Evolutionary conservation across 2,888 invertebrate genomes (phyloP), one percentile per base, ranked within the genome.

Genomic region (Ophion obscuratus): DNA sequence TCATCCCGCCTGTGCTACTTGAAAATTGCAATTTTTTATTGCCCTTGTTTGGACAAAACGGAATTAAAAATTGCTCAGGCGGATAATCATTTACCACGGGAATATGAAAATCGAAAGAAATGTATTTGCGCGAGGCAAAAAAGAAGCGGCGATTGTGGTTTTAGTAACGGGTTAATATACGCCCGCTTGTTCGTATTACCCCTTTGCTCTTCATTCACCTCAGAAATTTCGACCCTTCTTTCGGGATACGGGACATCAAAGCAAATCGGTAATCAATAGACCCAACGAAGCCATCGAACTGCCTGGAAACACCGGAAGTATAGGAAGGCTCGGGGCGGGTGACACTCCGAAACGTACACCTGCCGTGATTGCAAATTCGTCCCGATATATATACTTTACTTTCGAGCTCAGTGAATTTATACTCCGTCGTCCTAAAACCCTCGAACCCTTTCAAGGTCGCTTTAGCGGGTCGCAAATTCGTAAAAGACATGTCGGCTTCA

Each of bases 191-290:
- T 47, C 11, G 27, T 70, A 17, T 11, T 1, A 20, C n/a, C 36
- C 20, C 24, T 61, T 61, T 24, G 44, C n/a, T 64, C 62, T 61
- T 31, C 2, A 36, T 20, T 31, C 44, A 20, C 53, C 71, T 47
- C 62, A n/a, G 36, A 79, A 24, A 57, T 62, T 53, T 27, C 20
- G 36, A 70, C 62, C 84, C 40, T 74, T 74, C 44, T 64, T 61
- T 59, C 10, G 31, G 40, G 73, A 81, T 67, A 73, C 44, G 78
- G 64, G 27, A 82, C 74, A 59, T 85, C 85, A 85, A 85, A 85
- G 85, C 75, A 74, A 74, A 85, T 85, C 64, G 85, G 64, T 44
- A 81, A 85, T 85, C 85, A 81, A 85, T 85, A 73, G 70, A 74
- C 66, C 66, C 78, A 59, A 68, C 81, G 81, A 44, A 66, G 70